Percentiles rank a stretch among this genome's conserved stretches.
These are phyloP conservation scores for Lasioglossum baleicum DNA, from an alignment of 1,140 invertebrate species.

Conservation along the genomic window DNA sequence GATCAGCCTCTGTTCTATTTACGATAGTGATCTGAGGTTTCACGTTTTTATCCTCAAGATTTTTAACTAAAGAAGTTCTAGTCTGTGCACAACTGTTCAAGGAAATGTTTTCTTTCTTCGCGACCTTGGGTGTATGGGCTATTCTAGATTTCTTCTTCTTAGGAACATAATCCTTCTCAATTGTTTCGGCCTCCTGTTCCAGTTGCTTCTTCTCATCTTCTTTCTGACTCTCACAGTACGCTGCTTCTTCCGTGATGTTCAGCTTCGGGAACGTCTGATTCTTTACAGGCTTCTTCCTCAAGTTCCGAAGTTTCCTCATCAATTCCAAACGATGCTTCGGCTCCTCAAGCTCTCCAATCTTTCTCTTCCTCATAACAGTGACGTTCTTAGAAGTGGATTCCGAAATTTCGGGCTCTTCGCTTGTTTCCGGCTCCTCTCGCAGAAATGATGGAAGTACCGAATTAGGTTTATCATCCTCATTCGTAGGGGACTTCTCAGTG, in stretches of 20 bases:
- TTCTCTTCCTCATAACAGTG: background rate
- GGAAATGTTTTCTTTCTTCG: background rate
- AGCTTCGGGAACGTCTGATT: too few species aligned
- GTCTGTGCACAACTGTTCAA: background rate
- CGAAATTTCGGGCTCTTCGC: background rate
- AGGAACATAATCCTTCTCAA: conserved; percentile 19
- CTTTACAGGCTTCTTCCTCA: conserved; percentile 6
- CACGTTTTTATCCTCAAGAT: background rate
- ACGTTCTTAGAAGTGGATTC: background rate
- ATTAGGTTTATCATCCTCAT: too few species aligned
- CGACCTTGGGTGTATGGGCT: conserved; percentile 54
- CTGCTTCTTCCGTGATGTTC: too few species aligned
- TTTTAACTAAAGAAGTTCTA: background rate
- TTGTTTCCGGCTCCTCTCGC: background rate
- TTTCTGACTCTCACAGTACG: background rate
- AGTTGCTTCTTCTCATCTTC: background rate
- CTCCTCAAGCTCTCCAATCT: background rate
- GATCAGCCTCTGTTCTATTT: background rate
- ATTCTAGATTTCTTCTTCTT: conserved; percentile 60
- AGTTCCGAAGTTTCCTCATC: conserved; percentile 33
- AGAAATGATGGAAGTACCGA: too few species aligned
- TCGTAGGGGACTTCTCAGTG: background rate
- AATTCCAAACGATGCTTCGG: background rate
- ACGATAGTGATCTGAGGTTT: background rate
- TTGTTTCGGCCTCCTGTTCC: background rate